These are phyloP conservation scores for Phoeniculus purpureus DNA, from an alignment of 2,797 vertebrate species.

Conservation along the genomic window DNA sequence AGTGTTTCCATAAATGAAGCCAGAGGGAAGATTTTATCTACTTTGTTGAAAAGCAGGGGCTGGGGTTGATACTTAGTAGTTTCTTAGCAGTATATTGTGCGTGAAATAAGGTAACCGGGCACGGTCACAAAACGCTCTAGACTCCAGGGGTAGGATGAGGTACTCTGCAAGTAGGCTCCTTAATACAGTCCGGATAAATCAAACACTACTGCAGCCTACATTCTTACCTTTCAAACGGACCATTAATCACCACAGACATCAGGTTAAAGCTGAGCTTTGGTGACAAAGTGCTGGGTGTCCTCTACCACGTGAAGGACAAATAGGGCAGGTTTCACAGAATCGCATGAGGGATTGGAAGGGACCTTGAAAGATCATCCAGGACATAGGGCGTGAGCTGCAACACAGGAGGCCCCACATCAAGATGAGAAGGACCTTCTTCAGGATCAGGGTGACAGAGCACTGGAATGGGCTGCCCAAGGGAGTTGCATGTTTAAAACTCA, in stretches of 20 bases:
- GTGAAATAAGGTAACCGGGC: conserved; percentile 37
- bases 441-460: no score
- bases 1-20: neutral
- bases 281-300: neutral
- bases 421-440: no score
- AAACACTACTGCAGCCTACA: neutral
- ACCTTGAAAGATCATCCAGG: no score
- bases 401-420: no score
- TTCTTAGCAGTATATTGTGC: neutral
- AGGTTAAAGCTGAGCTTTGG: neutral
- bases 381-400: no score
- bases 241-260: neutral
- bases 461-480: no score
- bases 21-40: neutral
- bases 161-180: conserved; percentile 20
- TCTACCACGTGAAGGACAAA: neutral
- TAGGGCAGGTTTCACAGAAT: neutral
- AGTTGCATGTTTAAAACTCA: no score
- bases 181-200: neutral
- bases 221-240: neutral
- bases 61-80: conserved; percentile 12
- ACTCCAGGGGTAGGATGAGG: neutral
- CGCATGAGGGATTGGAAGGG: no score
- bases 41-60: neutral
- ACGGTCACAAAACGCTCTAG: neutral